Conservation (phyloP, 2,888 invertebrate genomes). For the Cantharis flavilabris region DNA sequence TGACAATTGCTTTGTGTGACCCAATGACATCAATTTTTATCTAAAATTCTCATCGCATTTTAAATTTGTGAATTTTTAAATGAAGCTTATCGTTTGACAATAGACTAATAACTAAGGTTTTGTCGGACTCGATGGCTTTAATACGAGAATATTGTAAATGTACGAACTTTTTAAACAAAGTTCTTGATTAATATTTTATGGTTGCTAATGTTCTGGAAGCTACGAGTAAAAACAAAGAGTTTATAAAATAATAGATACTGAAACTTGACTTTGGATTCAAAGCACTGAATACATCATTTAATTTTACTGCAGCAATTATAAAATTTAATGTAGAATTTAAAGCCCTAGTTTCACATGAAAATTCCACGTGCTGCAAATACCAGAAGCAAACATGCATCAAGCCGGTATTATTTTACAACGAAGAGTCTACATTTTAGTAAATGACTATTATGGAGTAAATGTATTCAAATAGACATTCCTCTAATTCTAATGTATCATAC, state of each 20-base stretch:
- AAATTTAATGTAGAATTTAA: neutral
- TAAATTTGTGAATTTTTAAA: neutral
- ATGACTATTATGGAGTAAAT: neutral
- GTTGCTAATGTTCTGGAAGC: too few relatives aligned
- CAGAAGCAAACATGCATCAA: neutral
- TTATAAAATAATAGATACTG: neutral
- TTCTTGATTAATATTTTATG: neutral
- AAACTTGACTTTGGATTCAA: neutral
- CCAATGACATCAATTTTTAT: conserved; percentile 44
- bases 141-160: neutral
- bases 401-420: neutral
- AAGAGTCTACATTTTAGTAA: neutral
- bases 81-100: neutral
- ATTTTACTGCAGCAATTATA: neutral
- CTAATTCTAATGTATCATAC: neutral
- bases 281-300: neutral
- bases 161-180: neutral
- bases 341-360: neutral
- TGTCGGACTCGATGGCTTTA: neutral
- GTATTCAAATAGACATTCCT: neutral
- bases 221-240: neutral
- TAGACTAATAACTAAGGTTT: neutral
- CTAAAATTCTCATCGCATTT: neutral
- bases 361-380: neutral
- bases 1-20: conserved; percentile 42